These are phyloP conservation scores for Varanus komodoensis DNA, from an alignment of 2,113 vertebrate species.

Conservation along the genomic window DNA sequence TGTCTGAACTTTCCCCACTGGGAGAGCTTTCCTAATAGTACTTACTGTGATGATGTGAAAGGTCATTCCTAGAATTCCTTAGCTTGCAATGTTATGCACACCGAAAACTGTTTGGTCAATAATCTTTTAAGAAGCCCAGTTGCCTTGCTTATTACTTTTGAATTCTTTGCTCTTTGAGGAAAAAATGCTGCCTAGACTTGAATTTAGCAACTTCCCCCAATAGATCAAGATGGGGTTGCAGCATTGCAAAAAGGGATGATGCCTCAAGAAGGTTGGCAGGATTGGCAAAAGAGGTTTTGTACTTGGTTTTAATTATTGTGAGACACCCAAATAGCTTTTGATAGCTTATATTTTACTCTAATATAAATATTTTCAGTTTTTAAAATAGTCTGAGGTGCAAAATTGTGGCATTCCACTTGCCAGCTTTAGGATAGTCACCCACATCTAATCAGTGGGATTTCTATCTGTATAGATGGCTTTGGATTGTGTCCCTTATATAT, in stretches of 20 bases:
- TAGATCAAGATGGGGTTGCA: no score
- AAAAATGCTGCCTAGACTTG: background rate
- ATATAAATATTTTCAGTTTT: background rate
- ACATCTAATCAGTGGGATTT: background rate
- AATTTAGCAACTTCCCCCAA: background rate
- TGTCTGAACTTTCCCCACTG: background rate
- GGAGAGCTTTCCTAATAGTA: background rate
- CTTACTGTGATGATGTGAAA: slow-evolving; percentile 21
- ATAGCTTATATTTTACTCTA: background rate
- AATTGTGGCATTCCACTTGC: background rate
- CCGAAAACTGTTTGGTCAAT: slow-evolving; percentile 17
- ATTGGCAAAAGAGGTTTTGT: background rate
- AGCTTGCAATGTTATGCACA: slow-evolving; percentile 3
- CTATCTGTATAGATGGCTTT: background rate
- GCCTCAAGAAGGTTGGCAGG: background rate
- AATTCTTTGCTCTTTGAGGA: background rate
- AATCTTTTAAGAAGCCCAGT: background rate
- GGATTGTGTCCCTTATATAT: background rate
- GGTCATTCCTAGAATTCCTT: background rate
- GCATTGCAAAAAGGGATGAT: no score
- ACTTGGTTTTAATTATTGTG: no score
- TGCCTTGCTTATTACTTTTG: background rate
- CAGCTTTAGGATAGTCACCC: background rate
- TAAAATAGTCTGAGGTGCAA: no score
- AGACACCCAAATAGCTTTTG: background rate